phyloP scores from a whole-genome alignment of 2,888 invertebrate species.

The Agelastica alni region DNA sequence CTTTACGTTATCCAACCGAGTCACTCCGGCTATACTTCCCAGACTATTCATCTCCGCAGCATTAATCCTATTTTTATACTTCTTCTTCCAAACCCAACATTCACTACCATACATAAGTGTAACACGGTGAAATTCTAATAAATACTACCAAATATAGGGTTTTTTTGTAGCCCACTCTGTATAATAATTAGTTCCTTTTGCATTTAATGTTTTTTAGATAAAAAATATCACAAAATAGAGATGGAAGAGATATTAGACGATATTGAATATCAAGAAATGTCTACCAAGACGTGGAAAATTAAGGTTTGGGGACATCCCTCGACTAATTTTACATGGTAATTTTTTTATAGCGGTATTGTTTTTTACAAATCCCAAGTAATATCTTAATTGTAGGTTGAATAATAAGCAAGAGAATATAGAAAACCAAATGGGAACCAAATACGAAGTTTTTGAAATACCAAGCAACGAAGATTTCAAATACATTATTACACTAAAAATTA shows the following conservation, averaged over 20 bases:
- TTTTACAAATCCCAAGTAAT: neutral
- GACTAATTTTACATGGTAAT: slow-evolving; percentile 61
- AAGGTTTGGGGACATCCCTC: slow-evolving; percentile 62
- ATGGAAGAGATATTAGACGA: slow-evolving; percentile 50
- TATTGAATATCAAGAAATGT: slow-evolving; percentile 41
- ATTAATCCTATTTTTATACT: too few species aligned
- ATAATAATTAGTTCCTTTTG: neutral
- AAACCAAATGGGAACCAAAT: slow-evolving; percentile 37
- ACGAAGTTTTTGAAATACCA: slow-evolving; percentile 25
- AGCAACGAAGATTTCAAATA: neutral
- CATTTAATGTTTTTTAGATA: slow-evolving; percentile 38
- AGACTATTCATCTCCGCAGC: too few species aligned
- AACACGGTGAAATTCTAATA: too few species aligned
- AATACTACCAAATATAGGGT: too few species aligned
- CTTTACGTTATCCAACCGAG: too few species aligned
- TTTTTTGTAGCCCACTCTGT: too few species aligned
- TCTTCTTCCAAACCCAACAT: too few species aligned
- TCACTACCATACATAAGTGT: too few species aligned
- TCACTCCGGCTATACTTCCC: too few species aligned
- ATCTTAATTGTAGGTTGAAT: slow-evolving; percentile 47
- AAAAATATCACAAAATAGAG: slow-evolving; percentile 45
- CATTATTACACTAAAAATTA: slow-evolving; percentile 56
- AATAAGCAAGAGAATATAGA: slow-evolving; percentile 50
- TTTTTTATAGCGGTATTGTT: slow-evolving; percentile 1
- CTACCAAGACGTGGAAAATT: slow-evolving; percentile 59